phyloP scores from a whole-genome alignment of 2,888 invertebrate species.

The Smittia aterrima region DNA sequence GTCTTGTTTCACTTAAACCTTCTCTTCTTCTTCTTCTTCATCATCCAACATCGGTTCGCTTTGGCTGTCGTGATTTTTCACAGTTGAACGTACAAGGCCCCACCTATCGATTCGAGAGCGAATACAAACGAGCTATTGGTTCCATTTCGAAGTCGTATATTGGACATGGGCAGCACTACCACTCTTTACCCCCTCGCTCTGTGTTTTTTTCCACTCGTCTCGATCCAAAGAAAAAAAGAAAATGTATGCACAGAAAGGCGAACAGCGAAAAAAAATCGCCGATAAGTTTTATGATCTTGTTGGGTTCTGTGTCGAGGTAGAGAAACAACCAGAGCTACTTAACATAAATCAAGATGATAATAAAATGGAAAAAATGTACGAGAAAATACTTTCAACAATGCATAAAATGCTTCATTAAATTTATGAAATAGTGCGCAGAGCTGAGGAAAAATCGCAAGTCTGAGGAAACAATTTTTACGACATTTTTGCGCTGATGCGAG shows the following conservation, averaged over 20 bases:
- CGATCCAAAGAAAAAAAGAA: not conserved
- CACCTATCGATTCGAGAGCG: conserved; percentile 33
- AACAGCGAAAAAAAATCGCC: conserved; percentile 23
- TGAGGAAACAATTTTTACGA: conserved; percentile 9
- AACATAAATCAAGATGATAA: conserved; percentile 40
- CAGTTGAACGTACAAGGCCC: conserved; percentile 36
- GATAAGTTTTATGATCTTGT: conserved; percentile 42
- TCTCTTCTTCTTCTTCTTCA: conserved; percentile 1
- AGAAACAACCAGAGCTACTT: conserved; percentile 32
- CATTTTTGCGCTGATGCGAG: conserved; percentile 2
- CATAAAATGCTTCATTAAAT: conserved; percentile 32
- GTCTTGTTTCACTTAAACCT: conserved; percentile 25
- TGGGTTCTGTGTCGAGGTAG: conserved; percentile 13
- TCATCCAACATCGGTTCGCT: conserved; percentile 30
- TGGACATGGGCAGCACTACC: conserved; percentile 20
- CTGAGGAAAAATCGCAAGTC: not conserved
- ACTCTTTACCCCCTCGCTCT: conserved; percentile 1
- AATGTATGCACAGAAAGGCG: conserved; percentile 17
- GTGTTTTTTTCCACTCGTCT: not conserved
- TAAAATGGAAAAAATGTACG: conserved; percentile 28
- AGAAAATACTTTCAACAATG: conserved; percentile 19
- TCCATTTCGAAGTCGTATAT: conserved; percentile 21
- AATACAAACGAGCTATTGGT: conserved; percentile 14
- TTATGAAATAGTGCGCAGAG: conserved; percentile 17
- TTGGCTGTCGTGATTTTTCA: conserved; percentile 40